Percentiles rank a stretch among this genome's conserved stretches.
These are phyloP conservation scores for Paramisgurnus dabryanus DNA, from an alignment of 2,113 vertebrate species.

Conservation along the genomic window DNA sequence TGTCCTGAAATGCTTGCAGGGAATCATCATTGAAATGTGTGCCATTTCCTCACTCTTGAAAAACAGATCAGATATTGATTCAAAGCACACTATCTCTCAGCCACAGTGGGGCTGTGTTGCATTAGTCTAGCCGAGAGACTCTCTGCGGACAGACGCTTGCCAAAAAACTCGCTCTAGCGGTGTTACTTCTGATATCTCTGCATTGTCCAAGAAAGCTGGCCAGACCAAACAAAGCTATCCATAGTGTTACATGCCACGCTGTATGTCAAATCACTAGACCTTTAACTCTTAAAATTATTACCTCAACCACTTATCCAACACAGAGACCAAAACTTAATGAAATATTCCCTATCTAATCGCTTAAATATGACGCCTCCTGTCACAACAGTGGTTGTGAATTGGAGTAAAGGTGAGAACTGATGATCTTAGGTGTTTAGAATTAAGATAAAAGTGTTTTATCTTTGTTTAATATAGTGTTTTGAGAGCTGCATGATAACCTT, in stretches of 20 bases:
- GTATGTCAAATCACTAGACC: conserved; percentile 8
- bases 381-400: neutral
- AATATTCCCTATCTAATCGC: neutral
- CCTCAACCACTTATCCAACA: conserved; percentile 17
- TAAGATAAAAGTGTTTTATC: neutral
- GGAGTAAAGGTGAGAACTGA: neutral
- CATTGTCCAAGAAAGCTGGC: neutral
- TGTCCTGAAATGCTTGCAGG: neutral
- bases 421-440: neutral
- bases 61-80: neutral
- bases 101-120: conserved; percentile 29
- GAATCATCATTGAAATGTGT: conserved; percentile 3
- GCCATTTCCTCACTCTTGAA: conserved; percentile 1
- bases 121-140: conserved; percentile 13
- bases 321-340: neutral
- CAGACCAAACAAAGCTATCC: neutral
- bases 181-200: conserved; percentile 35
- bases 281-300: conserved; percentile 8
- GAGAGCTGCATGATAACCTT: conserved; percentile 7
- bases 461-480: neutral
- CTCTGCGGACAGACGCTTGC: neutral
- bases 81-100: conserved; percentile 1
- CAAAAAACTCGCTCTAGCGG: conserved; percentile 10
- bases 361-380: neutral
- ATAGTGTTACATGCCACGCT: neutral